Base-by-base conservation (phyloP, 2,797 vertebrate species). In the Sebastolobus alascanus region DNA sequence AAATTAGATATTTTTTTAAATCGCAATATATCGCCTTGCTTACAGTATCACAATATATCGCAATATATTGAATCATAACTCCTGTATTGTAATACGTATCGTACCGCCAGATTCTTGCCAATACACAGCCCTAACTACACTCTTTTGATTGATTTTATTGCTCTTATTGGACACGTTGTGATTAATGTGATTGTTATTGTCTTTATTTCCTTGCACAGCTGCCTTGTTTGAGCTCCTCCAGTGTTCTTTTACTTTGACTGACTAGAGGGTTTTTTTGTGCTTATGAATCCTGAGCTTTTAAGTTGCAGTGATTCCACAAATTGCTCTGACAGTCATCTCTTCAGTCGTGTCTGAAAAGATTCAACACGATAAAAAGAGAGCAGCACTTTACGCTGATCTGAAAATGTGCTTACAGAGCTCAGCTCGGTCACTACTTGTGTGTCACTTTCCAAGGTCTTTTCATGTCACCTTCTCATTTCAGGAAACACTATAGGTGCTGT, bases 381-480 rank as follows among this genome's bases (percentile, higher is more conserved):
- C 20, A 2, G 40, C 71, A 22, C 20, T 54, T 66, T 29, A 20
- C 29, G 50, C 68, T 76, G 33, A 60, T 75, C 43, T 68, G 22
- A 77, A 54, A 70, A 86, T 40, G 37, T 69, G 72, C 72, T 74
- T 2, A 27, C 52, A 60, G 58, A 43, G 68, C 73, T 80, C 22
- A 66, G 22, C 40, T 73, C 27, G 5, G 25, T 77, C 40, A 46
- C 6, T 56, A n/a, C 70, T 29, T 50, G 0, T 64, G n/a, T 77
- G 68, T 74, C 22, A 61, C 63, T 82, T 74, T 79, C 64, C 67
- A 71, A 80, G 38, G 38, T 74, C 27, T 82, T 46, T 79, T 60
- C 29, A 80, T 61, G 65, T 59, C 59, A 4, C 22, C 82, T 61
- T 90, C 20, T 81, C 9, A 52, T 91, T 80, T 67, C 89, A 96